phyloP scores from a whole-genome alignment of 2,113 vertebrate genomes.

The Oryzias woworae region DNA sequence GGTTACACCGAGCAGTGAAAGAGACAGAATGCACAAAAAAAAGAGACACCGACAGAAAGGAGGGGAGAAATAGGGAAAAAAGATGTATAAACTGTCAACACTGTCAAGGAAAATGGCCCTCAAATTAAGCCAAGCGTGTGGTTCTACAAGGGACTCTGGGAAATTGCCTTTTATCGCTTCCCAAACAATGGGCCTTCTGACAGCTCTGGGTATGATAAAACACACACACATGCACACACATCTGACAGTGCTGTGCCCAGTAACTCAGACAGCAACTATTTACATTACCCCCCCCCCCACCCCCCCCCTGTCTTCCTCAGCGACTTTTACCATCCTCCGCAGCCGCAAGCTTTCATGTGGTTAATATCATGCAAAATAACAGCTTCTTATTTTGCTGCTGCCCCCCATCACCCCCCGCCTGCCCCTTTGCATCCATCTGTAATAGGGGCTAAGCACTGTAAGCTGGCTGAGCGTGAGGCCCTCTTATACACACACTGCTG shows the following conservation, averaged over 20 bases:
- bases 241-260: slow-evolving; percentile 77
- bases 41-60: slow-evolving; percentile 45
- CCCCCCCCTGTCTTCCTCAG: slow-evolving; percentile 60
- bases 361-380: slow-evolving; percentile 84
- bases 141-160: slow-evolving; percentile 74
- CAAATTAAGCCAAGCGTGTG: slow-evolving; percentile 79
- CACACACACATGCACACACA: slow-evolving; percentile 42
- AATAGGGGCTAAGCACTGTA: slow-evolving; percentile 78
- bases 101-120: slow-evolving; percentile 81
- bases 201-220: slow-evolving; percentile 75
- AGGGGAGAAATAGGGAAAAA: slow-evolving; percentile 50
- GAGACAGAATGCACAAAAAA: slow-evolving; percentile 29
- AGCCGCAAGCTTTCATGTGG: slow-evolving; percentile 79
- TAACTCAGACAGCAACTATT: slow-evolving; percentile 80
- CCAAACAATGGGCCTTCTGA: slow-evolving; percentile 82
- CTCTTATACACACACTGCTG: slow-evolving; percentile 71
- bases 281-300: slow-evolving; percentile 73
- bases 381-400: slow-evolving; percentile 68
- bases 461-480: slow-evolving; percentile 71
- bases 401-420: slow-evolving; percentile 8
- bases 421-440: slow-evolving; percentile 58
- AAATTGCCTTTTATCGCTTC: slow-evolving; percentile 82
- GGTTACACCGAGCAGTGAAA: slow-evolving; percentile 42
- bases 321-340: slow-evolving; percentile 71
- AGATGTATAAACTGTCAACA: slow-evolving; percentile 83